A percentile compares a stretch with the other conserved stretches of the same genome.
Conservation (phyloP, 1,140 invertebrate species). For the Drosophila dunni region DNA sequence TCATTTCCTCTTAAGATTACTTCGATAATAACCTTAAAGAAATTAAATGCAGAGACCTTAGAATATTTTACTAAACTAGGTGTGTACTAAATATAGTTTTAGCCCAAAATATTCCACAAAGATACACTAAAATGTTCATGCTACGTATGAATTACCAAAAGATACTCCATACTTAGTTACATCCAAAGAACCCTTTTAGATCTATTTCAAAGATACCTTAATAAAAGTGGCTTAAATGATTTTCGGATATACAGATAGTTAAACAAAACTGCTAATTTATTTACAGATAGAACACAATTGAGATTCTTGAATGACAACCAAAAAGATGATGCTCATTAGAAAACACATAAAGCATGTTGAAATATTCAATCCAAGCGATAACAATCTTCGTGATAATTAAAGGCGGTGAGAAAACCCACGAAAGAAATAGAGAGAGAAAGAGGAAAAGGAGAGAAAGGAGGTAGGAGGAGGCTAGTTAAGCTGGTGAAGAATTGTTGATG, state of each 20-base stretch:
- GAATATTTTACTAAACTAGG: too few relatives aligned
- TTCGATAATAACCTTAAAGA: too few relatives aligned
- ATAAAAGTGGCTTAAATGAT: neutral
- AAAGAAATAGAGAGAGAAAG: neutral
- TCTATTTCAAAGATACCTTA: neutral
- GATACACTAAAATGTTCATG: too few relatives aligned
- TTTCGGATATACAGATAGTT: too few relatives aligned
- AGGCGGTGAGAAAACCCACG: conserved; percentile 12
- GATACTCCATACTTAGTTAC: too few relatives aligned
- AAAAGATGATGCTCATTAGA: neutral
- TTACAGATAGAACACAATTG: conserved; percentile 3
- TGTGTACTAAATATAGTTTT: too few relatives aligned
- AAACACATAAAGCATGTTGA: conserved; percentile 5
- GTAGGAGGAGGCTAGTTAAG: conserved; percentile 39
- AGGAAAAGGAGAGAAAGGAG: neutral
- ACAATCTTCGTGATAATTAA: conserved; percentile 15
- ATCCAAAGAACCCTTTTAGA: too few relatives aligned
- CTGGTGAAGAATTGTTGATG: conserved; percentile 11
- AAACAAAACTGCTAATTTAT: neutral
- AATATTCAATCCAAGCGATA: conserved; percentile 16
- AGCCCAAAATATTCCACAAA: too few relatives aligned
- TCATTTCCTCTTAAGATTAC: too few relatives aligned
- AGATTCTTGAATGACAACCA: neutral
- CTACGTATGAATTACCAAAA: too few relatives aligned
- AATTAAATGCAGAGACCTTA: too few relatives aligned